Evolutionary conservation across 2,888 invertebrate genomes (phyloP).

Genomic region (Rhyacophila evoluta): DNA sequence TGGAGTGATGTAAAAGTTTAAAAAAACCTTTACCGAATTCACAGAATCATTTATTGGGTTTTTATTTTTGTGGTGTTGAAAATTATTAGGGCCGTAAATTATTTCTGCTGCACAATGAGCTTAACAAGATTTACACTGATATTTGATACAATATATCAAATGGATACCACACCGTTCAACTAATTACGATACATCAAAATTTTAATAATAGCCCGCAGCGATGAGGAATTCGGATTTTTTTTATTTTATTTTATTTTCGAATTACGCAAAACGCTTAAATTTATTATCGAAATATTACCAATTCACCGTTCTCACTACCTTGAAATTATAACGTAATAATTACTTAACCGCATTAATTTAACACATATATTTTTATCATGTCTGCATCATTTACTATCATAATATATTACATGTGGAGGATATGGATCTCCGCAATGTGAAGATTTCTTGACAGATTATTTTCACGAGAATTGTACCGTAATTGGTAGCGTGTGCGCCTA

Average conservation of each 20-base stretch:
- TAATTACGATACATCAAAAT: neutral
- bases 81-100: neutral
- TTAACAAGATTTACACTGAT: slow-evolving; percentile 12
- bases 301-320: neutral
- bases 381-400: too few species aligned
- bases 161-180: neutral
- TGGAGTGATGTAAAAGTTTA: neutral
- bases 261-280: neutral
- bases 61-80: slow-evolving; percentile 6
- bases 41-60: neutral
- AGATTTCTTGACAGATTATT: too few species aligned
- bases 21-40: neutral
- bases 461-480: too few species aligned
- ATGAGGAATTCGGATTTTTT: too few species aligned
- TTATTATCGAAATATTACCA: neutral
- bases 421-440: too few species aligned
- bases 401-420: too few species aligned
- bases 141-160: slow-evolving; percentile 6
- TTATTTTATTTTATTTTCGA: neutral
- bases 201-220: neutral
- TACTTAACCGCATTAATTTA: too few species aligned
- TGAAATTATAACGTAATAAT: neutral
- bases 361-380: too few species aligned
- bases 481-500: too few species aligned
- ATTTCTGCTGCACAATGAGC: neutral